Evolutionary conservation across 1,140 invertebrate species (phyloP), one percentile per base, ranked within the genome.

Genomic region (Drosophila varians): DNA sequence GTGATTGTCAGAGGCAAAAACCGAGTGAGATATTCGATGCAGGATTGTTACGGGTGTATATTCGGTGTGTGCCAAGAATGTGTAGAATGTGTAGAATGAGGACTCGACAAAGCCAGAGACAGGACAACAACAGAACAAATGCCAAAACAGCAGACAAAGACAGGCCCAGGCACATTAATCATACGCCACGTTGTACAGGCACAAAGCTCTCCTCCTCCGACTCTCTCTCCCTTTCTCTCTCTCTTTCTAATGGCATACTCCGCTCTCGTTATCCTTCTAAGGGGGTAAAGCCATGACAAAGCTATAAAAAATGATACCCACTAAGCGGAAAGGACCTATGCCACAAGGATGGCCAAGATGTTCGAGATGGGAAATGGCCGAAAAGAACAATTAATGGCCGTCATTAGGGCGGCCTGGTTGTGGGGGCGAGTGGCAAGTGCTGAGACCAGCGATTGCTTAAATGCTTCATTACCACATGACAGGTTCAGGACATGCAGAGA

Each of bases 161-260:
- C 28, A 60, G 23, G 60, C 25, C 26, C 1, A 16, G 47, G 26
- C 36, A 86, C 79, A 84, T 84, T 84, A 84, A 86, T 84, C 79
- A 84, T 84, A 73, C 79, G 79, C 65, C 79, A 72, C 80, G 68
- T 84, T 84, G 79, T 75, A 65, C 79, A 51, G 58, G 31, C 61
- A 74, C 34, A 53, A 56, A 65, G 52, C 49, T 38, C 14, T 36
- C 23, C 14, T 40, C 14, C 12, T n/a, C n/a, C n/a, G n/a, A n/a
- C n/a, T n/a, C n/a, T n/a, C n/a, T n/a, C n/a, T n/a, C n/a, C n/a
- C 8, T 18, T n/a, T n/a, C 5, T 16, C 9, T 42, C 14, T 9
- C 21, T 14, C 36, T 54, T 9, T 28, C 26, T 28, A 28, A 28
- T 28, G 8, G 1, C 0, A 31, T 31, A 31, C 9, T 4, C 49